Percentiles rank a stretch among this genome's conserved stretches.
These are phyloP conservation scores for Saxicola maurus DNA, from an alignment of 2,797 vertebrate species.

Conservation along the genomic window DNA sequence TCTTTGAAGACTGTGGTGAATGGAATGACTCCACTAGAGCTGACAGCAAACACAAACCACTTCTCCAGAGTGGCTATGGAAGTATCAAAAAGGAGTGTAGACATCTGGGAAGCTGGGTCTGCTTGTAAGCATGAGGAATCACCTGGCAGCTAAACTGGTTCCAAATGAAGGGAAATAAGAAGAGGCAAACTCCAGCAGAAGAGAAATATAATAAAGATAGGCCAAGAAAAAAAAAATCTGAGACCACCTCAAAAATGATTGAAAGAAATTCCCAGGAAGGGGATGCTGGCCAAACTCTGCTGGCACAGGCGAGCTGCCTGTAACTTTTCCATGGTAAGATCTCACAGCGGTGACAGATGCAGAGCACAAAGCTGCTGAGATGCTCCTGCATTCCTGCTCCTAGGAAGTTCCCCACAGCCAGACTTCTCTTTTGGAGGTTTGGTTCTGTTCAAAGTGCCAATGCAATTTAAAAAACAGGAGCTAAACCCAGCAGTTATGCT, in stretches of 20 bases:
- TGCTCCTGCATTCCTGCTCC: neutral
- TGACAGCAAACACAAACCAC: neutral
- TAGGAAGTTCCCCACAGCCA: neutral
- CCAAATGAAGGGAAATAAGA: neutral
- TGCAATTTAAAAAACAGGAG: neutral
- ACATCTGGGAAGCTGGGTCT: neutral
- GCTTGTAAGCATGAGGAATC: neutral
- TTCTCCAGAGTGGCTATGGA: neutral
- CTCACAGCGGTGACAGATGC: neutral
- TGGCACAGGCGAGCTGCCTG: neutral
- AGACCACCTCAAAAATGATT: neutral
- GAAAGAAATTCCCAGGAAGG: neutral
- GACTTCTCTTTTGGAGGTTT: neutral
- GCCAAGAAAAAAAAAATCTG: neutral
- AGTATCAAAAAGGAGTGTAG: neutral
- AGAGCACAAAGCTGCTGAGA: neutral
- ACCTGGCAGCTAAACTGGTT: neutral
- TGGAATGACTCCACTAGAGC: neutral
- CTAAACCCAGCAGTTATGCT: neutral
- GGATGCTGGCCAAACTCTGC: neutral
- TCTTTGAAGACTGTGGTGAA: neutral
- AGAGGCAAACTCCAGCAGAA: neutral
- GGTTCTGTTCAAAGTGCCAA: neutral
- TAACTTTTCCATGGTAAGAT: neutral
- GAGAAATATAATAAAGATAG: neutral